Base-by-base conservation (phyloP, 1,140 invertebrate genomes). In the Trachelipus rathkii region DNA sequence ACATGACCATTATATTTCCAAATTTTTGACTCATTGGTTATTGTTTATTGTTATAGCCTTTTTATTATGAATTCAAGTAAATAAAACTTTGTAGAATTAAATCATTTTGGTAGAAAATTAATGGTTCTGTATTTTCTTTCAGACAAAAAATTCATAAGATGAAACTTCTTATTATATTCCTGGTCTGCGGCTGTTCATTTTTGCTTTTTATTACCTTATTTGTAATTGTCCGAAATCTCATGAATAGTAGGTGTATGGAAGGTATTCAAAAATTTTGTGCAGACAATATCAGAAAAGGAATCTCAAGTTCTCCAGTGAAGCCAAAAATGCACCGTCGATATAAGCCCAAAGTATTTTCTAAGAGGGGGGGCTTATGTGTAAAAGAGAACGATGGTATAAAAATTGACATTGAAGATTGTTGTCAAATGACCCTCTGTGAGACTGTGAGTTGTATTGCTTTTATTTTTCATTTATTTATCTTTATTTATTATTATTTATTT, bases 351-450 rank as follows among this genome's bases (percentile, higher is more conserved):
- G 33, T 74, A 15, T 21, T 45, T 9, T 43, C 24, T 23, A 46
- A 21, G 15, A 73, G 46, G 13, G 53, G 43, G 6, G 73, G 76
- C 45, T 74, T 75, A 21, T 72, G 69, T 33, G 19, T 66, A 44
- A 50, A 60, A 68, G 60, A 46, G 24, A 68, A 68, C 69, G 79
- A 81, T 75, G 79, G 79, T 19, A 75, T 81, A 10, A 76, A 66
- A 66, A 77, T 81, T 50, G 77, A 82, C 71, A 82, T 82, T 67
- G 81, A 82, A 67, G 81, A 82, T 72, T 82, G 81, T 60, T 82
- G 81, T 71, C 81, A 82, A 44, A 82, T 82, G 81, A 82, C 81
- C n/a, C 67, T 82, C 15, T 82, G 81, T 76, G 81, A 82, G 46
- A 82, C 81, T 50, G 81, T 82, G 74, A 81, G 80, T 77, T 33